Evolutionary conservation across 2,113 vertebrate species (phyloP).

Genomic region (Ranitomeya variabilis): DNA sequence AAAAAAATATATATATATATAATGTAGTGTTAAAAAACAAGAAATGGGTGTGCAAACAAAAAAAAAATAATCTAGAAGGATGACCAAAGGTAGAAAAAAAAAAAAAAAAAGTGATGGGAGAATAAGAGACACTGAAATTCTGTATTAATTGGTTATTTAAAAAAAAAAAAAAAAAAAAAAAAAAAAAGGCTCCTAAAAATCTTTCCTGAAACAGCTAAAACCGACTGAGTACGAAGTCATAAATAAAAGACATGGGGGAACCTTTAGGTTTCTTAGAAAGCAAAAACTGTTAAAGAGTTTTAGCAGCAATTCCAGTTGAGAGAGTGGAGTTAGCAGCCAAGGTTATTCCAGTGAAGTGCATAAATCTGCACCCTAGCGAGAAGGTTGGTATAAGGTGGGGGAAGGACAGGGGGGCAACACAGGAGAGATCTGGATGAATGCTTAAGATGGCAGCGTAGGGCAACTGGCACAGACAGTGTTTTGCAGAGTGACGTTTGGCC

Average conservation of each 20-base stretch:
- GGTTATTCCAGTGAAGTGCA: constrained; percentile 57
- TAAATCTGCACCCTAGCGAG: constrained; percentile 47
- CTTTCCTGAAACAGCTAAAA: constrained; percentile 58
- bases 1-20: not conserved
- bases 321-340: constrained; percentile 65
- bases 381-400: constrained; percentile 67
- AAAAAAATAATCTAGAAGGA: not conserved
- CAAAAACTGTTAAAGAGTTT: constrained; percentile 58
- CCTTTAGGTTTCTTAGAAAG: constrained; percentile 52
- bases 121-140: constrained; percentile 33
- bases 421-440: constrained; percentile 44
- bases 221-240: constrained; percentile 51
- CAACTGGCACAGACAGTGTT: constrained; percentile 49
- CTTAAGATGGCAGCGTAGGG: constrained; percentile 35
- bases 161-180: constrained; percentile 24
- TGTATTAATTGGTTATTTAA: not conserved
- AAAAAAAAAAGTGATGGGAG: not conserved
- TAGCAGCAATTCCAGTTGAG: constrained; percentile 73
- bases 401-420: constrained; percentile 9
- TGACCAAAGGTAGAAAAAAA: not conserved
- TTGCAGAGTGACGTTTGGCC: constrained; percentile 56
- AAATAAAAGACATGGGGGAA: constrained; percentile 56
- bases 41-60: constrained; percentile 9
- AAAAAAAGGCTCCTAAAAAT: constrained; percentile 55
- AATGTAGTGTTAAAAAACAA: constrained; percentile 28